Evolutionary conservation across 2,797 vertebrate genomes (phyloP), one percentile per base, ranked within the genome.

Genomic region (Limnodromus scolopaceus): DNA sequence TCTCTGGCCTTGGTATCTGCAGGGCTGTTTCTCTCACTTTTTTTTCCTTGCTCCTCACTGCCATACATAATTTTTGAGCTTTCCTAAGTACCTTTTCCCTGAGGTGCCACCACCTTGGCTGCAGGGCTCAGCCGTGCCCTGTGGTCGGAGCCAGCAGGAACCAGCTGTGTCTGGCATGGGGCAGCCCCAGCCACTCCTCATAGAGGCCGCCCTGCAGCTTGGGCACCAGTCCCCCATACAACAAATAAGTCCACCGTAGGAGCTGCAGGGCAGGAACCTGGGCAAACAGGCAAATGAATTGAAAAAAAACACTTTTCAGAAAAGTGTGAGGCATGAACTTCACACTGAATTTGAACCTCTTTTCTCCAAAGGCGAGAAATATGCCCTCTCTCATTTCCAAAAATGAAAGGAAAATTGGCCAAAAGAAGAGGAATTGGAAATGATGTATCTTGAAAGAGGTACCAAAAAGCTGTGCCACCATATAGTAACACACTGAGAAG

Each of bases 141-240:
- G 38, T 0, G 0, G 2, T 2, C 13, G 38, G 36, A 74, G 10
- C 4, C 0, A 1, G 8, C 8, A 65, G 60, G 22, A 48, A 45
- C 5, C 1, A 4, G 13, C 34, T 30, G 25, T 28, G 23, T 61
- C 24, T 2, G 4, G 18, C 66, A 14, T 0, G 0, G 34, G 34
- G 22, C 32, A 88, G 38, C 34, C 13, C 28, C 3, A 1, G 30
- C 17, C 16, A 6, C 43, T 43, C 38, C 14, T 16, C 45, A 30
- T 27, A 53, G 61, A 12, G 43, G 28, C 13, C 2, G 0, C 25
- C 27, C 46, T 30, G 74, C 24, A 65, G 17, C 3, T 49, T 4
- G 16, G 4, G 25, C 15, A 81, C 28, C 16, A 2, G 6, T 9
- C 24, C 34, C 16, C 38, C 2, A 1, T 22, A 45, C 13, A 43